Conservation (phyloP, 1,140 invertebrate genomes). For the Lerema accius region DNA sequence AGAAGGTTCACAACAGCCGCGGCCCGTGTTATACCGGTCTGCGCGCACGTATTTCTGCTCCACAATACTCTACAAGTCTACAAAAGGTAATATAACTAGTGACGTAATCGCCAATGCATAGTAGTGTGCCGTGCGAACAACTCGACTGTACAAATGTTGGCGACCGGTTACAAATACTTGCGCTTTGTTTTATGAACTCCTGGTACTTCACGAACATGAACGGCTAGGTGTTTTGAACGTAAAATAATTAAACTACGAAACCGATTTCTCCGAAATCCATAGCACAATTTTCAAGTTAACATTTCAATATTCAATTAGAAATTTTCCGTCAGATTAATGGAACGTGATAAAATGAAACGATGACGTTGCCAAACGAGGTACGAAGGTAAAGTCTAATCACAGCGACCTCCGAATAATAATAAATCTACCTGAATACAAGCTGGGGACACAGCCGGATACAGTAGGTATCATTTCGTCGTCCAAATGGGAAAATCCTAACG, state of each 20-base stretch:
- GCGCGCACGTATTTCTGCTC: slow-evolving; percentile 48
- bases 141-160: slow-evolving; percentile 57
- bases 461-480: background rate
- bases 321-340: background rate
- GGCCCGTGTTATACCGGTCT: slow-evolving; percentile 54
- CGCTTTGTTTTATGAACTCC: slow-evolving; percentile 50
- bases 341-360: background rate
- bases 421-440: background rate
- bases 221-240: slow-evolving; percentile 10
- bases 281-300: too few relatives aligned
- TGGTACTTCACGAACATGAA: slow-evolving; percentile 43
- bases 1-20: slow-evolving; percentile 46
- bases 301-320: background rate
- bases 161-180: slow-evolving; percentile 56
- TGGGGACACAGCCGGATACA: too few relatives aligned
- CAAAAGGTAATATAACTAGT: slow-evolving; percentile 67
- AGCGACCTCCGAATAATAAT: background rate
- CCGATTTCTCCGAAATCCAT: too few relatives aligned
- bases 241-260: background rate
- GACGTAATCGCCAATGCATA: slow-evolving; percentile 67
- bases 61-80: slow-evolving; percentile 48
- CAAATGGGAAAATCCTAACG: background rate
- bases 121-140: slow-evolving; percentile 51
- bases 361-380: background rate
- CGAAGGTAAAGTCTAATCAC: background rate